Evolutionary conservation across 2,797 vertebrate species (phyloP).

Genomic region (Chelmon rostratus): DNA sequence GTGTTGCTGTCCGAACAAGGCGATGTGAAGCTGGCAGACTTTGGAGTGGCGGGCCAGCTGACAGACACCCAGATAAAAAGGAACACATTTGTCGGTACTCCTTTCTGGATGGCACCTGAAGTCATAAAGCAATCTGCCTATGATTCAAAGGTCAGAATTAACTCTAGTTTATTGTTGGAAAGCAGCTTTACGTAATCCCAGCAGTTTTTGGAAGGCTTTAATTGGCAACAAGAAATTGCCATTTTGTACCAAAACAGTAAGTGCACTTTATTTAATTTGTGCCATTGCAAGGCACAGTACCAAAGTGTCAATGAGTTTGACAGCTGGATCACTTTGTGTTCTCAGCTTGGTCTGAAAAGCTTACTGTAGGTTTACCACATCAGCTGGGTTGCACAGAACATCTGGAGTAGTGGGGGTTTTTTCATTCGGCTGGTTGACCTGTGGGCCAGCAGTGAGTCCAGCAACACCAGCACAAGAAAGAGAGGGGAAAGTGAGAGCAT

Average conservation of each 20-base stretch:
- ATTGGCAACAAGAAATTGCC: not conserved
- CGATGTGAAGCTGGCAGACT: conserved; percentile 97
- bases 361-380: conserved; percentile 13
- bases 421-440: not conserved
- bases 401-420: conserved; percentile 9
- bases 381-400: not conserved
- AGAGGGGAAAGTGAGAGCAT: not conserved
- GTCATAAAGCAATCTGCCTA: conserved; percentile 99
- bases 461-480: not conserved
- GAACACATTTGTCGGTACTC: conserved; percentile 98
- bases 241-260: not conserved
- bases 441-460: not conserved
- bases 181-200: not conserved
- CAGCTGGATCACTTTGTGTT: conserved; percentile 2
- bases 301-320: not conserved
- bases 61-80: conserved; percentile 99
- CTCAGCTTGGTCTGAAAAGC: conserved; percentile 5
- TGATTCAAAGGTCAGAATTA: conserved; percentile 92
- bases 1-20: conserved; percentile 97
- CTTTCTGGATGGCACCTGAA: conserved; percentile 99
- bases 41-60: conserved; percentile 97
- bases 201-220: not conserved
- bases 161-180: not conserved
- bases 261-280: not conserved
- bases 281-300: not conserved